phyloP scores from a whole-genome alignment of 1,140 invertebrate genomes.

The Ips typographus region DNA sequence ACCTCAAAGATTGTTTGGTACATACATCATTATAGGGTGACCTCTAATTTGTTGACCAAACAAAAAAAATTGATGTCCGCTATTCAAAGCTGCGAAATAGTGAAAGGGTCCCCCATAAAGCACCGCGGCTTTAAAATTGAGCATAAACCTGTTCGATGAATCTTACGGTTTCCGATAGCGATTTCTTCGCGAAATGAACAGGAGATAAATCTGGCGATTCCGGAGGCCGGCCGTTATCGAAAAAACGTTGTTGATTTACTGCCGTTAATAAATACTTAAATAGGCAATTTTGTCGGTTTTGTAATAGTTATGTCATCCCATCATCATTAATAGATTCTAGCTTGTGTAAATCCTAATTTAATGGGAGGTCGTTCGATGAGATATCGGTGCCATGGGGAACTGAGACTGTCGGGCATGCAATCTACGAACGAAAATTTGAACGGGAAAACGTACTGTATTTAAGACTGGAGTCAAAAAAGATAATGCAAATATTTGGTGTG shows the following conservation, averaged over 20 bases:
- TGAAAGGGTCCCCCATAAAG: slow-evolving; percentile 16
- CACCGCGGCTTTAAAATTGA: neutral
- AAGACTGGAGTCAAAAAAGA: neutral
- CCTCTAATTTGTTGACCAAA: neutral
- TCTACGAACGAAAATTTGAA: no score
- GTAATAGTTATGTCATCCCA: no score
- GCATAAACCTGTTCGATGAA: slow-evolving; percentile 12
- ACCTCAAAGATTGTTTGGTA: no score
- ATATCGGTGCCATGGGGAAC: no score
- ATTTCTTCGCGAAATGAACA: slow-evolving; percentile 9
- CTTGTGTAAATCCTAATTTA: no score
- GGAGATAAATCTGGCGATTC: slow-evolving; percentile 9
- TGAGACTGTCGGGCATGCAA: no score
- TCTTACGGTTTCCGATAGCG: slow-evolving; percentile 8
- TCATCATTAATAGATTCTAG: no score
- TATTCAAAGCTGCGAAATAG: slow-evolving; percentile 2
- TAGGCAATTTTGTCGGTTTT: neutral
- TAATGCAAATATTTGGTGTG: slow-evolving; percentile 17
- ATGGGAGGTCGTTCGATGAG: no score
- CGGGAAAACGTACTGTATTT: neutral
- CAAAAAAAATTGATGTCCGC: neutral
- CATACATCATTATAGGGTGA: no score
- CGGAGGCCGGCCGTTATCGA: neutral
- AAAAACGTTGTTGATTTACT: slow-evolving; percentile 3
- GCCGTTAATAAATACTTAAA: neutral